phyloP scores from a whole-genome alignment of 2,113 vertebrate species.

The Sceloporus tristichus region DNA sequence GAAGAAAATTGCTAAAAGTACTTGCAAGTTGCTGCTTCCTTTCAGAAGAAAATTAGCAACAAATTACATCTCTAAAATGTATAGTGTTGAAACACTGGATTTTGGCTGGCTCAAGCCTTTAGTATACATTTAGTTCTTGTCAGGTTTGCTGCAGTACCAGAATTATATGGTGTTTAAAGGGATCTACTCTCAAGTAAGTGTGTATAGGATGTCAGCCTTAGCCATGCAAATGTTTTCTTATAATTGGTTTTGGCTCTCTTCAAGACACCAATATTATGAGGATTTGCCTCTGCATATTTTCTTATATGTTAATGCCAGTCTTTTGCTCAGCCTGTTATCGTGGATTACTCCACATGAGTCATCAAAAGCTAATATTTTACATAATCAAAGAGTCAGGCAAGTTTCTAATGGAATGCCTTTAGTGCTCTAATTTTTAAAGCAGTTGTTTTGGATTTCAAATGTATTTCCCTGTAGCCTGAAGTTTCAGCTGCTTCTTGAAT shows the following conservation, averaged over 20 bases:
- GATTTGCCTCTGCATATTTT: constrained; percentile 52
- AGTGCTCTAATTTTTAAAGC: constrained; percentile 53
- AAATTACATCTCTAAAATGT: no score
- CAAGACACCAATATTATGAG: fast-evolving
- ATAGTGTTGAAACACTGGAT: no score
- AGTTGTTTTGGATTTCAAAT: constrained; percentile 54
- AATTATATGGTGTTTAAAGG: not conserved
- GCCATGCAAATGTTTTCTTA: not conserved
- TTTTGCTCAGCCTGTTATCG: constrained; percentile 53
- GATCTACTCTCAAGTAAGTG: not conserved
- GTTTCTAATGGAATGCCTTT: constrained; percentile 53
- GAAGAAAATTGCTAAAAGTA: no score
- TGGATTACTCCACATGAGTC: constrained; percentile 40
- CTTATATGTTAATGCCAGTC: constrained; percentile 31
- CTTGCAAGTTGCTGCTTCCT: no score
- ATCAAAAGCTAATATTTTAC: constrained; percentile 63
- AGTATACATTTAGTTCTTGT: not conserved
- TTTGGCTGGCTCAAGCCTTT: not conserved
- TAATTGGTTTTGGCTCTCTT: constrained; percentile 14
- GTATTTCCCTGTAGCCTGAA: constrained; percentile 6
- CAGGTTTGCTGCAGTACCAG: not conserved
- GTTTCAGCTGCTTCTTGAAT: constrained; percentile 21
- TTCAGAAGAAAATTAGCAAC: no score
- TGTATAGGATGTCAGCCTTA: constrained; percentile 10
- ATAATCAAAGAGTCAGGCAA: constrained; percentile 52